These are phyloP conservation scores for Panthera uncia DNA, from an alignment of 2,113 vertebrate species.

Conservation along the genomic window DNA sequence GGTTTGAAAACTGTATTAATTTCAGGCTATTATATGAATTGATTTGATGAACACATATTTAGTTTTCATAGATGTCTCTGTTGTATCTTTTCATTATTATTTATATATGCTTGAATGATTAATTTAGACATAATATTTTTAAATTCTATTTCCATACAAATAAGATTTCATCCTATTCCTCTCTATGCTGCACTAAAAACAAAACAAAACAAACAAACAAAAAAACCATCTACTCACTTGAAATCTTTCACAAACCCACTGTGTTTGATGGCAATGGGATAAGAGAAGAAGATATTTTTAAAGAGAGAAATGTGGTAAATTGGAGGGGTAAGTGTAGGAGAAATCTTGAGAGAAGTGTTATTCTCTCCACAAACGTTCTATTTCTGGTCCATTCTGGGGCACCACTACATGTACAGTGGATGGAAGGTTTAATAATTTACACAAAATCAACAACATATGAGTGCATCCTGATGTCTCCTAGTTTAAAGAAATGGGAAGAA, in stretches of 20 bases:
- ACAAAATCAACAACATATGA: not conserved
- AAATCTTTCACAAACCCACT: not conserved
- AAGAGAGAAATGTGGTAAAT: not conserved
- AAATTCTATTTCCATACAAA: not conserved
- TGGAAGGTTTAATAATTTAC: not conserved
- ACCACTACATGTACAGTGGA: not conserved
- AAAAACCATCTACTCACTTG: not conserved
- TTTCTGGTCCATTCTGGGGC: not conserved
- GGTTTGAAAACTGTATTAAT: not conserved
- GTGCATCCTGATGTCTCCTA: not conserved
- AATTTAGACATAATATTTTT: not conserved
- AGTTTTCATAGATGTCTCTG: not conserved
- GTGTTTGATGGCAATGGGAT: not conserved
- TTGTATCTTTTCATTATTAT: not conserved
- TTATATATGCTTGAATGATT: not conserved
- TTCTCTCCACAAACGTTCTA: not conserved
- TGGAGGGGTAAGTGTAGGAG: fast-evolving
- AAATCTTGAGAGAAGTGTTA: not conserved
- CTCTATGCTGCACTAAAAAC: not conserved
- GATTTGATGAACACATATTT: not conserved
- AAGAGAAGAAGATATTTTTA: not conserved
- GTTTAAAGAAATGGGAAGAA: not conserved
- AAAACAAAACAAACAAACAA: not conserved
- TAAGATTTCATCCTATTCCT: not conserved
- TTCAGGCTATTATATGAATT: not conserved